Percentiles rank a stretch among this genome's conserved stretches.
Conservation (phyloP, 2,888 invertebrate species). For the Autographa gamma region DNA sequence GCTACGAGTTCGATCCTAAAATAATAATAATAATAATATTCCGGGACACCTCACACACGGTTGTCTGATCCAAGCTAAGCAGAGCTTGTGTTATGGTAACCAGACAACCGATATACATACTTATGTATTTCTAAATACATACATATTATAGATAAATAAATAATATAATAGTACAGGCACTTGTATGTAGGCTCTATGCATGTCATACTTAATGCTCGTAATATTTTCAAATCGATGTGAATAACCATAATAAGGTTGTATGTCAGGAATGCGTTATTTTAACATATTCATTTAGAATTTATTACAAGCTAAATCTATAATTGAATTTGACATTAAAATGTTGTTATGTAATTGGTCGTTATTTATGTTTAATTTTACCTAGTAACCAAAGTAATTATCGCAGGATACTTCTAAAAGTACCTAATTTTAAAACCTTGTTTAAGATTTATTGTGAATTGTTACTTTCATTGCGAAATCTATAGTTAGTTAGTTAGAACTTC, state of each 20-base stretch:
- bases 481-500: not conserved
- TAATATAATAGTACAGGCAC: too few species aligned
- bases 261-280: not conserved
- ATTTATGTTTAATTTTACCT: not conserved
- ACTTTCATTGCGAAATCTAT: not conserved
- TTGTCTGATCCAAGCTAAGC: too few species aligned
- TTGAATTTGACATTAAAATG: conserved; percentile 2
- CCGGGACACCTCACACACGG: too few species aligned
- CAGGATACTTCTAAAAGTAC: not conserved
- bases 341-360: not conserved
- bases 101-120: too few species aligned
- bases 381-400: not conserved
- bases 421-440: too few species aligned
- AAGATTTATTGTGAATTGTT: too few species aligned
- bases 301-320: not conserved
- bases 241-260: not conserved
- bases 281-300: not conserved
- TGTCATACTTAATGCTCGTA: too few species aligned
- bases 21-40: not conserved
- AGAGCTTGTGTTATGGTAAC: not conserved
- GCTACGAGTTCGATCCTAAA: not conserved
- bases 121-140: too few species aligned
- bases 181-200: too few species aligned
- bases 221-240: too few species aligned
- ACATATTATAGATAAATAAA: too few species aligned